phyloP scores from a whole-genome alignment of 2,797 vertebrate species.

The Lepilemur ruficaudatus region DNA sequence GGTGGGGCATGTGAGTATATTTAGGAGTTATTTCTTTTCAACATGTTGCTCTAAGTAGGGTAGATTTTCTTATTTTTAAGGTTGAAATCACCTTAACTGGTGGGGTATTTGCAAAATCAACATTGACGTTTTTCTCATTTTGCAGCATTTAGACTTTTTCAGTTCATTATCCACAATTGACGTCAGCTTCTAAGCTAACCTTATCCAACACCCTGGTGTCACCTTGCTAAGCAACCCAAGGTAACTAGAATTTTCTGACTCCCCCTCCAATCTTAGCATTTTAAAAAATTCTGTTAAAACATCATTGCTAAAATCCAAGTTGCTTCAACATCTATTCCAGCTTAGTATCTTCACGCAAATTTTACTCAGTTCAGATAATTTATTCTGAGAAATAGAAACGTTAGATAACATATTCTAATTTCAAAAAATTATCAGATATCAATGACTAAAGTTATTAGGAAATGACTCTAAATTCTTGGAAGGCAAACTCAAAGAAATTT shows the following conservation, averaged over 20 bases:
- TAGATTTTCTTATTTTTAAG: background rate
- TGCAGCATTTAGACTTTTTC: background rate
- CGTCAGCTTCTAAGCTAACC: background rate
- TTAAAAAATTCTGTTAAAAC: background rate
- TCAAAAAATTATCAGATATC: constrained; percentile 21
- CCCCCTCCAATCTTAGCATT: background rate
- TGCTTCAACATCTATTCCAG: background rate
- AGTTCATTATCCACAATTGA: background rate
- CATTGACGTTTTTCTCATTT: background rate
- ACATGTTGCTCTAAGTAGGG: background rate
- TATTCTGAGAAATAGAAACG: constrained; percentile 26
- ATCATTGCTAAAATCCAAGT: background rate
- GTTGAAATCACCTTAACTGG: background rate
- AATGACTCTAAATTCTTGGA: constrained; percentile 55
- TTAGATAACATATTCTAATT: background rate
- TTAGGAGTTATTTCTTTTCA: constrained; percentile 22
- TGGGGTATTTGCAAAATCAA: background rate
- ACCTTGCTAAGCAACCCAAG: background rate
- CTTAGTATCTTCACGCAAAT: background rate
- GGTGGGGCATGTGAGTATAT: background rate
- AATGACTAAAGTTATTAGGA: constrained; percentile 36
- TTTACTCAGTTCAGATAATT: constrained; percentile 27
- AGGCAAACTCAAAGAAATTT: constrained; percentile 50
- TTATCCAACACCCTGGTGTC: background rate
- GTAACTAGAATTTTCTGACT: background rate